Conservation (phyloP, 2,797 vertebrate species). For the Nasua narica region DNA sequence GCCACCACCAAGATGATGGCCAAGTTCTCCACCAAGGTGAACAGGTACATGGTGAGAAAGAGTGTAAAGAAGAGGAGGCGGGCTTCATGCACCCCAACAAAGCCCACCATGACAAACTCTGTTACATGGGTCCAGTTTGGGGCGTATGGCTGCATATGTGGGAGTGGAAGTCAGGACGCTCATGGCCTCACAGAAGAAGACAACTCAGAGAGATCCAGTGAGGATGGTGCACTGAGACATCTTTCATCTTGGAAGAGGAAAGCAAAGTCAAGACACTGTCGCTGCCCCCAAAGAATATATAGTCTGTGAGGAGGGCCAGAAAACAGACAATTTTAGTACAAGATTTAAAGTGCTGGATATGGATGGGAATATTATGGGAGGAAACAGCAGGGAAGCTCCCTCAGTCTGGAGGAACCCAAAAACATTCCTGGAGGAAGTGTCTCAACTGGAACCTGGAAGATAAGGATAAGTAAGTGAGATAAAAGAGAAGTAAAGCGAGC, state of each 20-base stretch:
- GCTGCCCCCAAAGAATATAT: neutral
- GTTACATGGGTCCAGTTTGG: constrained; percentile 46
- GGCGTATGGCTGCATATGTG: neutral
- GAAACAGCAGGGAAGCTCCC: neutral
- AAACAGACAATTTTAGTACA: neutral
- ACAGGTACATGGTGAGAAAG: constrained; percentile 64
- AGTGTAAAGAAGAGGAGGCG: constrained; percentile 32
- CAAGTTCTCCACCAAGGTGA: constrained; percentile 69
- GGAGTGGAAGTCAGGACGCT: neutral
- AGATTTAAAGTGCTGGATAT: neutral
- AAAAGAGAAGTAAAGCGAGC: neutral
- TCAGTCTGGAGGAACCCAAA: neutral
- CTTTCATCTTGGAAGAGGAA: neutral
- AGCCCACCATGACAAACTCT: constrained; percentile 66
- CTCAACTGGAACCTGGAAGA: constrained; percentile 19
- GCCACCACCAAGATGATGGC: constrained; percentile 64
- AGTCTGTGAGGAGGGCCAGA: neutral
- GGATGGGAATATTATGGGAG: neutral
- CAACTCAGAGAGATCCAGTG: neutral
- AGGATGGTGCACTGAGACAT: neutral
- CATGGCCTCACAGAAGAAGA: neutral
- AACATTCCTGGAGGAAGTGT: neutral
- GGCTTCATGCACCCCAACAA: neutral
- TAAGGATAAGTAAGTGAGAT: neutral
- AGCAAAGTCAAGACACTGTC: neutral